Conservation (phyloP, 2,888 invertebrate species). For the Julus scandinavius region DNA sequence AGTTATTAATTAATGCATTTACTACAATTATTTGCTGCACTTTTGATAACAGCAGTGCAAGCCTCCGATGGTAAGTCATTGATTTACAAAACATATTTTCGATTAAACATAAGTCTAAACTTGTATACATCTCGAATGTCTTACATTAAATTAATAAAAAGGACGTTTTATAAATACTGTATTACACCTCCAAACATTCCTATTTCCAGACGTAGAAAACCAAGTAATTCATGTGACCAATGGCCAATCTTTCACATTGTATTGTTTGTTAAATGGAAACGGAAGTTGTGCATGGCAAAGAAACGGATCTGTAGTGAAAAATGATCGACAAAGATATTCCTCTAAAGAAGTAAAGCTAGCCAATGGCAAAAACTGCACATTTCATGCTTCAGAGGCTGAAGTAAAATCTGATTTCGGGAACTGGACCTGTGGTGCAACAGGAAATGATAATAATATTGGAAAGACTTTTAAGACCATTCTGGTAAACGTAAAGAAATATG, state of each 20-base stretch:
- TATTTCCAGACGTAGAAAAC: background rate
- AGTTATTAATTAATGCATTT: background rate
- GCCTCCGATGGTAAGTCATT: background rate
- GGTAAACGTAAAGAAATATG: background rate
- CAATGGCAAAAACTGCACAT: background rate
- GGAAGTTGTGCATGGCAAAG: slow-evolving; percentile 16
- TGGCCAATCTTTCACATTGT: background rate
- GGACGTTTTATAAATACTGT: background rate
- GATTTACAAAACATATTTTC: background rate
- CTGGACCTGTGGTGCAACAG: background rate
- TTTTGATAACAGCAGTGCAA: background rate
- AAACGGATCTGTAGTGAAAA: background rate
- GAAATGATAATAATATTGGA: background rate
- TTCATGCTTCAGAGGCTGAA: background rate
- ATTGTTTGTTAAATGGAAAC: background rate
- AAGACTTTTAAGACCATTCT: background rate
- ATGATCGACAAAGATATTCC: background rate
- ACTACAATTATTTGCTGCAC: background rate
- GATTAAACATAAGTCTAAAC: background rate
- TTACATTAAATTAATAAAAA: background rate
- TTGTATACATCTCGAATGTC: background rate
- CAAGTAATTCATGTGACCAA: background rate
- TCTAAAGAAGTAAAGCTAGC: background rate
- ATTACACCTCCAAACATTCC: background rate
- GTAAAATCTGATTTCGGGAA: background rate